Base-by-base conservation (phyloP, 2,797 vertebrate species). In the Tapirus indicus region DNA sequence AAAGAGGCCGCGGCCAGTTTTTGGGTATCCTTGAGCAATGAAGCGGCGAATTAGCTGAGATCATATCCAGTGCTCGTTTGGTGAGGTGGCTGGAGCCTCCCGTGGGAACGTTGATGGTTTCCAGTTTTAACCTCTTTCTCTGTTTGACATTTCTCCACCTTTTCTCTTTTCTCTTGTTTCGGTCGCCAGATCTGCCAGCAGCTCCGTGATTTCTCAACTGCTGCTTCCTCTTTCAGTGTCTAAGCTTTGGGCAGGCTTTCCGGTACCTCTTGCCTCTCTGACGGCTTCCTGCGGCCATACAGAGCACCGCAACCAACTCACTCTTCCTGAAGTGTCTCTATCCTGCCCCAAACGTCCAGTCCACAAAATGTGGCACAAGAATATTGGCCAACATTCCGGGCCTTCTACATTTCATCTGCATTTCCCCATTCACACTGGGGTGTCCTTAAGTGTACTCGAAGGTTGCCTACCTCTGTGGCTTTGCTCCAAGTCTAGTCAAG, bases 251-350 rank as follows among this genome's bases (percentile, higher is more conserved):
- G 38, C 0, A 32, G 69, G 18, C 27, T 32, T 29, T 25, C 16
- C 1, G 0, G 9, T 6, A 4, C 47, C 38, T 20, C 18, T 13
- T 10, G 11, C 32, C 29, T 35, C 54, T 52, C 54, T 13, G 7
- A 2, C 32, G 5, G 23, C 47, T 23, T 29, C 49, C 44, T 14
- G 0, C 0, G 3, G 54, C 11, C 9, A 2, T 1, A 23, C 6
- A 2, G 23, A 54, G 14, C 1, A 5, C 25, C 27, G 29, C 18
- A 7, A 1, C 38, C 52, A 10, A 3, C 47, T 21, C 29, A 0
- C n/a, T n/a, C 9, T 25, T 27, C 64, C 38, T 1, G 1, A 20
- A n/a, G 32, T 1, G 2, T 54, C 68, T 9, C 72, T 5, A 4
- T 16, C 69, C 23, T 12, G 35, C 41, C 49, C 21, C 44, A 12